Percentiles rank a stretch among this genome's conserved stretches.
Conservation (phyloP, 2,888 invertebrate genomes). For the Eristalis tenax region DNA sequence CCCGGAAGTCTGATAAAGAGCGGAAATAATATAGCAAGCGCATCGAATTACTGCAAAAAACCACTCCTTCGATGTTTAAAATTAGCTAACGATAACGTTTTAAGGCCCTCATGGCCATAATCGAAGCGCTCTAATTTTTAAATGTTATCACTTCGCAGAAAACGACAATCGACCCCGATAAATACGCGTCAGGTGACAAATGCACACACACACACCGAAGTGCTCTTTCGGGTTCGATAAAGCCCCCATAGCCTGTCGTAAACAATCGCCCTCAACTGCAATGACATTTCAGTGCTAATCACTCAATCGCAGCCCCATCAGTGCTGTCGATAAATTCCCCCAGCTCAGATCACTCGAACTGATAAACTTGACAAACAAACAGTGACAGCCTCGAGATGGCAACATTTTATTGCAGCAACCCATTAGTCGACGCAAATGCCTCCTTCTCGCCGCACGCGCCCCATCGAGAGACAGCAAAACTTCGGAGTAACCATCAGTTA, state of each 20-base stretch:
- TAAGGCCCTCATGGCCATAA: not conserved
- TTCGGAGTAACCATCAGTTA: not conserved
- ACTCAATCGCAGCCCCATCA: conserved; percentile 3
- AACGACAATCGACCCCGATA: not conserved
- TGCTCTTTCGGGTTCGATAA: not conserved
- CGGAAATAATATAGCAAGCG: not conserved
- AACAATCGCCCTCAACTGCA: conserved; percentile 10
- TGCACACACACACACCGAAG: not conserved
- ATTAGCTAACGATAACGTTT: not conserved
- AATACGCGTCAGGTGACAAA: not conserved
- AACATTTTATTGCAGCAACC: conserved; percentile 35
- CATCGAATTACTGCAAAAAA: not conserved
- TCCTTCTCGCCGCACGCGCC: too few relatives aligned
- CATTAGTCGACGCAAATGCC: not conserved
- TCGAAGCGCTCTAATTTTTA: not conserved
- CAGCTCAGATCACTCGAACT: not conserved
- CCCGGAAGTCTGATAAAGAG: not conserved
- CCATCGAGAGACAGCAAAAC: not conserved
- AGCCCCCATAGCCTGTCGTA: not conserved
- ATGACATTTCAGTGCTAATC: conserved; percentile 14
- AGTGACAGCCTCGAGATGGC: not conserved
- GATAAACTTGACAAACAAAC: conserved; percentile 6
- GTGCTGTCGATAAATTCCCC: conserved; percentile 26
- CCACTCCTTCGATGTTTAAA: not conserved
- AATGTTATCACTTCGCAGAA: not conserved